Percentiles rank a stretch among this genome's conserved stretches.
phyloP scores from a whole-genome alignment of 2,888 invertebrate genomes.

The Heterodera filipjevi region DNA sequence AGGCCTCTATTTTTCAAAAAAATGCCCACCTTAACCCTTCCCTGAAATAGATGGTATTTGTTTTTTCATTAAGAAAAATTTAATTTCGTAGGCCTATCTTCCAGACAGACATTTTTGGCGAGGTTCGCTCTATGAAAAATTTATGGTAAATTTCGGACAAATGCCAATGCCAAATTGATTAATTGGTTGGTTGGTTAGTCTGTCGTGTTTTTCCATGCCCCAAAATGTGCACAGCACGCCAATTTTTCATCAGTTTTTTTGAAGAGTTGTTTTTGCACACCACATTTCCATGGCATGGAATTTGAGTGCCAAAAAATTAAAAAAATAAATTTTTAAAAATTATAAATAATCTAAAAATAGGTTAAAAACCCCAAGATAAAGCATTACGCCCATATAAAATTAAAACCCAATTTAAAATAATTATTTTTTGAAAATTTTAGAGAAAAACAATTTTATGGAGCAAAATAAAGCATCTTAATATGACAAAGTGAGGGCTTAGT shows the following conservation, averaged over 20 bases:
- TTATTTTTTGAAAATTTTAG: too few relatives aligned
- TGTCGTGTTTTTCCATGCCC: not conserved
- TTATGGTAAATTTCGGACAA: not conserved
- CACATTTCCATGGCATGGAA: slow-evolving; percentile 3
- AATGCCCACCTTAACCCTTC: too few relatives aligned
- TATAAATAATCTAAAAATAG: not conserved
- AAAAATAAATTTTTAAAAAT: not conserved
- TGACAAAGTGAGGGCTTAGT: too few relatives aligned
- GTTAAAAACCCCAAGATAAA: not conserved
- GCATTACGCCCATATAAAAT: too few relatives aligned
- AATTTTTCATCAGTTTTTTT: not conserved
- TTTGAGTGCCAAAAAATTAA: not conserved
- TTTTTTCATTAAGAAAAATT: too few relatives aligned
- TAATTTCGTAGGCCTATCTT: not conserved
- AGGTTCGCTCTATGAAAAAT: not conserved
- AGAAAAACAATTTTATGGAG: too few relatives aligned
- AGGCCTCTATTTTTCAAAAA: too few relatives aligned
- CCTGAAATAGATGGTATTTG: too few relatives aligned
- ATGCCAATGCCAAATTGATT: slow-evolving; percentile 1
- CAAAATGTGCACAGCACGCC: not conserved
- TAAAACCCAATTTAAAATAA: too few relatives aligned
- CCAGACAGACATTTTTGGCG: not conserved
- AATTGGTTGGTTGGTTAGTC: not conserved
- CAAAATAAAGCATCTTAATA: too few relatives aligned
- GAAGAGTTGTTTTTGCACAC: not conserved